Base-by-base conservation (phyloP, 2,888 invertebrate species). In the Falcaria lacertinaria region DNA sequence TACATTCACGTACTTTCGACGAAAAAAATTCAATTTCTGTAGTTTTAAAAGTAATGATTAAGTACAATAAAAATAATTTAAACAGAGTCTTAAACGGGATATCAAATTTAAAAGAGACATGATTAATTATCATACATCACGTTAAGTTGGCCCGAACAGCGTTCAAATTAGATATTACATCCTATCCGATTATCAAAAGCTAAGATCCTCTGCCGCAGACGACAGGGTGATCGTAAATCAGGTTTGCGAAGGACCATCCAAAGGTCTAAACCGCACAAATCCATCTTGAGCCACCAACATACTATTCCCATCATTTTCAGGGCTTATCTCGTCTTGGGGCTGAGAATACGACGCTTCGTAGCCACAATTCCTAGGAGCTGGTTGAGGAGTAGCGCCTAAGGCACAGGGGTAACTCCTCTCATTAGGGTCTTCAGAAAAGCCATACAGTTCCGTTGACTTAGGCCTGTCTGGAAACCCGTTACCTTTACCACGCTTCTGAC, bases 261-360 rank as follows among this genome's bases (percentile, higher is more conserved):
- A 86, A 13, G 94, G 93, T 50, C 96, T 91, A 83, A 97, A 96
- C 57, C 97, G 90, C 11, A 97, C 94, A 78, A 97, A 96, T 4
- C 97, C 96, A 69, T 96, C 95, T 70, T 97, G 97, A 48, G 96
- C 95, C n/a, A 96, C 96, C 51, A 97, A 85, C 95, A 97, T 96
- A 57, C 96, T 92, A 45, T 91, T 90, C 38, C 91, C 89, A 52
- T 91, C 89, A 64, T 87, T 71, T 65, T 91, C 89, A 25, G 56
- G 66, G 0, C 80, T 72, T 4, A 86, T 77, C 61, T 90, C 91
- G 63, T 91, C 91, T 57, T 90, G 90, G 4, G 89, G 85, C 66
- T 92, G 83, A 72, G 85, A 62, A 86, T 92, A 84, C 70, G 92
- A 73, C 50, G 90, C 72, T 70, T 91, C 81, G 70, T 91, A 74